Conservation (phyloP, 1,140 invertebrate genomes). For the Scaptomyza montana region DNA sequence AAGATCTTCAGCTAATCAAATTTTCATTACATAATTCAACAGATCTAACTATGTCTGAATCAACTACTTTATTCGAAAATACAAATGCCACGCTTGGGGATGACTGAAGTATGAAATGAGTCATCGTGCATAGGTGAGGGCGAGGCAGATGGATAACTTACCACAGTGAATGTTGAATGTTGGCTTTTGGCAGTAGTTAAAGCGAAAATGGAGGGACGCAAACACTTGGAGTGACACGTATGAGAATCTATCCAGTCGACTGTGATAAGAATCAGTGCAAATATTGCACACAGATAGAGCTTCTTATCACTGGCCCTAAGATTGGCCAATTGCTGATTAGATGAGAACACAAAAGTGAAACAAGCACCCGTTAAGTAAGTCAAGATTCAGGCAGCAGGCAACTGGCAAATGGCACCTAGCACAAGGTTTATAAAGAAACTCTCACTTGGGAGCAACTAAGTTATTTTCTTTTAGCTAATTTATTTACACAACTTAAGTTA, state of each 20-base stretch:
- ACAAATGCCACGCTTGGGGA: neutral
- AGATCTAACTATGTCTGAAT: neutral
- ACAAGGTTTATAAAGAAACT: constrained; percentile 15
- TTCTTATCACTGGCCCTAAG: constrained; percentile 16
- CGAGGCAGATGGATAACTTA: constrained; percentile 14
- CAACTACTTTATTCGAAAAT: neutral
- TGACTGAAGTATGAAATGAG: neutral
- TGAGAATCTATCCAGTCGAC: constrained; percentile 1
- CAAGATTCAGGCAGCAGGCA: neutral
- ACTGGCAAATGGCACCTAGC: neutral
- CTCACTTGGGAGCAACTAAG: constrained; percentile 3
- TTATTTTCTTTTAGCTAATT: neutral
- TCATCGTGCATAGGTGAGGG: neutral
- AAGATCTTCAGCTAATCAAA: neutral
- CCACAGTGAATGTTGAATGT: constrained; percentile 24
- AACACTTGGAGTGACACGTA: neutral
- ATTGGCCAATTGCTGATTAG: constrained; percentile 45
- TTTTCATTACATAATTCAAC: neutral
- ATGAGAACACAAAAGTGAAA: constrained; percentile 8
- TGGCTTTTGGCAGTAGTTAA: constrained; percentile 13
- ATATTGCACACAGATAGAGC: constrained; percentile 34
- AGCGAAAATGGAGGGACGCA: neutral
- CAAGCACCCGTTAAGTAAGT: neutral
- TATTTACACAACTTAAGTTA: neutral
- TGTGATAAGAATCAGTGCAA: constrained; percentile 39